Evolutionary conservation across 2,888 invertebrate genomes (phyloP), one percentile per base, ranked within the genome.

Genomic region (Helleia helle): DNA sequence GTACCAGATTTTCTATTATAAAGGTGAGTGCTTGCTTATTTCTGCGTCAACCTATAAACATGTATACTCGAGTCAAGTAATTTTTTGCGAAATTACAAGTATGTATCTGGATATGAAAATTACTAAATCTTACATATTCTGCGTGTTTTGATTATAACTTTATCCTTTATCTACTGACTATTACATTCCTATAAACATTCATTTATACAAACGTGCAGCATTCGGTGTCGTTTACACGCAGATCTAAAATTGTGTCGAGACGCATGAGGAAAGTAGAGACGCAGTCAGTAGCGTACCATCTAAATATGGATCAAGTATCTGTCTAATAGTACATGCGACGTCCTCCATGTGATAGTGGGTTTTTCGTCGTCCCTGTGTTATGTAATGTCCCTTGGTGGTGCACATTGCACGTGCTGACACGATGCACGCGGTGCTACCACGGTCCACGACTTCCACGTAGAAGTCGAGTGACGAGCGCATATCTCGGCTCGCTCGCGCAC

Each of bases 361-460:
- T 44, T 56, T 53, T 54, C 46, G 43, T 44, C 41, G 58, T 65
- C 65, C 71, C 68, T 72, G 57, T 50, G 53, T 83, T 83, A 83
- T 73, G 69, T 83, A 83, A 83, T 61, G 63, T 55, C 71, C 80
- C 80, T 76, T 68, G 47, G 53, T 48, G 56, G 54, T 55, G 58
- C 50, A 58, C 55, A 48, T 51, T 71, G n/a, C 75, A 75, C 74
- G 77, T 80, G 79, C 76, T 36, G n/a, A 48, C 52, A 46, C 50
- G 50, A 46, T 69, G 75, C 79, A 76, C 77, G 80, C 76, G 71
- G 67, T 56, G 18, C 7, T 54, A 62, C 1, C 22, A n/a, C n/a
- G n/a, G n/a, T n/a, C n/a, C n/a, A n/a, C n/a, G n/a, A n/a, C 22
- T 7, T 80, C 80, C 81, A 83, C 83, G 81, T 81, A 69, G 74